phyloP scores from a whole-genome alignment of 2,888 invertebrate genomes.

The Pollenia griseotomentosa region DNA sequence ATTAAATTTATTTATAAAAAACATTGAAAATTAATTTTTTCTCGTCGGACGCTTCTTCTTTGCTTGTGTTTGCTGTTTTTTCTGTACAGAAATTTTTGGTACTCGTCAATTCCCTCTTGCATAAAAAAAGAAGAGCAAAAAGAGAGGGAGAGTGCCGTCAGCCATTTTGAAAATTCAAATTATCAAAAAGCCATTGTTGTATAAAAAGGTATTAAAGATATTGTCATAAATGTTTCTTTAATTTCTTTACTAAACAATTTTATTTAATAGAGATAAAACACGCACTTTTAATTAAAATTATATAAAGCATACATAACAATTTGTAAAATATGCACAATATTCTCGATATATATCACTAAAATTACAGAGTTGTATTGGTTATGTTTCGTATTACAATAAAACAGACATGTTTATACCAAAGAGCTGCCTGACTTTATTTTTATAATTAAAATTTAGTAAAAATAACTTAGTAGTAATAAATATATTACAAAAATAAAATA shows the following conservation, averaged over 20 bases:
- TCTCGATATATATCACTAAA: too few species aligned
- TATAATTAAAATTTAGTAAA: too few species aligned
- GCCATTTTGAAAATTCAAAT: constrained; percentile 79
- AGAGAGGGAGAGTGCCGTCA: constrained; percentile 68
- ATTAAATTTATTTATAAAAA: constrained; percentile 77
- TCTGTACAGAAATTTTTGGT: constrained; percentile 80
- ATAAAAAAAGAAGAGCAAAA: constrained; percentile 54
- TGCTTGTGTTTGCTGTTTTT: constrained; percentile 72
- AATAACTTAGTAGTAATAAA: too few species aligned
- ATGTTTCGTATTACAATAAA: too few species aligned
- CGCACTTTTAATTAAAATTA: too few species aligned
- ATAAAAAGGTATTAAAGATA: constrained; percentile 3
- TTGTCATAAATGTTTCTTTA: background rate
- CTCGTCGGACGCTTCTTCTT: constrained; percentile 80
- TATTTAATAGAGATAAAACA: background rate
- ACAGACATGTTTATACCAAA: too few species aligned
- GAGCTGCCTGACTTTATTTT: too few species aligned
- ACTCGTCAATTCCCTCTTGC: constrained; percentile 62
- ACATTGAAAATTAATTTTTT: constrained; percentile 77
- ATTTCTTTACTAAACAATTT: background rate
- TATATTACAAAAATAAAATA: too few species aligned
- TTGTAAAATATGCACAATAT: too few species aligned
- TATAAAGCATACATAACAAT: too few species aligned
- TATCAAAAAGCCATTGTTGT: constrained; percentile 19
- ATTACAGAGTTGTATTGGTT: too few species aligned